Base-by-base conservation (phyloP, 2,113 vertebrate species). In the Formicarius rufipectus region DNA sequence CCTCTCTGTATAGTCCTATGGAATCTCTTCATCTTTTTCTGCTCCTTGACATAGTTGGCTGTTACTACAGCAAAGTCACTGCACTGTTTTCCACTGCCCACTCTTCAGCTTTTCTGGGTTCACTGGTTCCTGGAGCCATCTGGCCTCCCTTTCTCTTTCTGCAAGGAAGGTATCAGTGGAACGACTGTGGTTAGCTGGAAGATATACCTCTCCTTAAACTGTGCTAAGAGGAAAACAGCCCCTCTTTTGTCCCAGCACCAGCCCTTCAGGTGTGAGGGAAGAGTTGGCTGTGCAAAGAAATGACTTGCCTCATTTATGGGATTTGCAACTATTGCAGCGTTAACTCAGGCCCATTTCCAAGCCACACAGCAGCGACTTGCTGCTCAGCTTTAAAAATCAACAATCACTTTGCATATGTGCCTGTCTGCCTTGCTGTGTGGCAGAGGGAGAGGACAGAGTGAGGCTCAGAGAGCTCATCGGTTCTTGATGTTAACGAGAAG, bases 401-500 rank as follows among this genome's bases (percentile, higher is more conserved):
- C 55, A 15, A 12, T 27, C 20, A 14, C 14, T 40, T 90, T 85
- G 35, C 30, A n/a, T 66, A 35, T 0, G 0, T 67, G 71, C 35
- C 52, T 62, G 44, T n/a, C 40, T 84, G 71, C n/a, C 20, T 77
- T 4, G 2, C 67, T 50, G 5, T 25, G 39, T 45, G 33, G 37
- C 33, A 73, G 69, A 71, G 63, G 74, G 63, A 94, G 56, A 77
- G 68, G 59, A 60, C 77, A 84, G 33, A 12, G 37, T 55, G 66
- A 93, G 60, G 24, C 3, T 3, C 73, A 66, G 90, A 78, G 53
- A 56, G 37, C 90, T 86, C 66, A 35, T 67, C 42, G 45, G 25
- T 68, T 90, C 95, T 92, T 55, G 53, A 30, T 62, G 86, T 89
- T 96, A 95, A 92, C 2, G 6, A 96, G 94, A 93, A 86, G 83